These are phyloP conservation scores for Eremophila alpestris DNA, from an alignment of 2,797 vertebrate genomes.

Conservation along the genomic window DNA sequence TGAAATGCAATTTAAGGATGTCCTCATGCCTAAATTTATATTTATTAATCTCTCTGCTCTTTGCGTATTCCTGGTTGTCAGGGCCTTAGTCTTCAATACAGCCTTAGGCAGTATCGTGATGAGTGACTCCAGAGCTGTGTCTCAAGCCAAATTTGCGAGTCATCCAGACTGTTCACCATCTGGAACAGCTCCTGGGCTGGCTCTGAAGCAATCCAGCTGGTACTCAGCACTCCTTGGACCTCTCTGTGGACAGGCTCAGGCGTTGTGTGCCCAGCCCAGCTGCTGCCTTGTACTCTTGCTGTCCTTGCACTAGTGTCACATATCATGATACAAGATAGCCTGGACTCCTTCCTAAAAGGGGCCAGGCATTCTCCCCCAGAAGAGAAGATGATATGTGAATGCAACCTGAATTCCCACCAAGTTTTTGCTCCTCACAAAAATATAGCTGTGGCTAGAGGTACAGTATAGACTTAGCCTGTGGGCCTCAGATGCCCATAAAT, in stretches of 20 bases:
- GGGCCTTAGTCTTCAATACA: background rate
- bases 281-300: background rate
- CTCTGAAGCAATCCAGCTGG: conserved; percentile 46
- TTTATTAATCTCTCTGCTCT: background rate
- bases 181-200: conserved; percentile 46
- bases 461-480: background rate
- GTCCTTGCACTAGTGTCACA: background rate
- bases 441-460: background rate
- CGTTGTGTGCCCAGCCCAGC: conserved; percentile 32
- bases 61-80: background rate
- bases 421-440: background rate
- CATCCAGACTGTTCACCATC: background rate
- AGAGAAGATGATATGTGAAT: background rate
- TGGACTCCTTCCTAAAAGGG: conserved; percentile 5
- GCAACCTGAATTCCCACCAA: background rate
- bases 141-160: background rate
- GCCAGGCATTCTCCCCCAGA: background rate
- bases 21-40: background rate
- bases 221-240: background rate
- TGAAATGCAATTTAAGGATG: background rate
- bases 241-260: background rate
- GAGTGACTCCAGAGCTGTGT: background rate
- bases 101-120: background rate
- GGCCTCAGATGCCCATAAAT: background rate
- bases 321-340: background rate